Evolutionary conservation across 2,888 invertebrate genomes (phyloP), one percentile per base, ranked within the genome.

Genomic region (Cerceris rybyensis): DNA sequence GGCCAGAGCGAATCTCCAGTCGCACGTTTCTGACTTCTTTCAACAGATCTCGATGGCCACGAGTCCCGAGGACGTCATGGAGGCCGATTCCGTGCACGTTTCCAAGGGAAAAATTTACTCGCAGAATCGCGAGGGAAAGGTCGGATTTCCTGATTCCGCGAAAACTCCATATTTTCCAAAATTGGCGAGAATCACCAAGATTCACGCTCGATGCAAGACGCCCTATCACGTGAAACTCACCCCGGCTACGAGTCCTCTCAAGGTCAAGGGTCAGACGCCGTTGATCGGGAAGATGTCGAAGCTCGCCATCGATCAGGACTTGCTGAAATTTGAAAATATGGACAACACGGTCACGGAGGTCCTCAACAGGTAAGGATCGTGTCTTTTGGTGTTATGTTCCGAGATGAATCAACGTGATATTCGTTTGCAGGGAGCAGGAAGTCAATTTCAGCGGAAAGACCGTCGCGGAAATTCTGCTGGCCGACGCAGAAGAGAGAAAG

Each of bases 61-160:
- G 14, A 92, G 92, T 70, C 92, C 92, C 43, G 92, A 92, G 55
- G 92, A 92, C 78, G 90, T 92, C 43, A 92, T 92, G 92, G 92
- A 92, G 74, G 89, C 89, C 5, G 91, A 88, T 4, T 87, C 90
- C 7, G 89, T 92, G 54, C 90, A 91, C 0, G 75, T 89, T 0
- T 70, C 86, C 42, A 84, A 83, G 63, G 76, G 84, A 6, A 78
- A 86, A 7, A 57, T 88, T 0, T 90, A 82, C 41, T 71, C 84
- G 0, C 82, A 83, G 17, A 88, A 87, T 54, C 80, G 84, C 28
- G 86, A 88, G 0, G 52, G 63, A n/a, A 82, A 81, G 50, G 69
- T 75, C 4, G 86, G 81, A 65, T 67, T 85, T 6, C 75, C 81
- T 1, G 86, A 87, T 0, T 75, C 72, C 52, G 69, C 82, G 9